Percentiles rank a stretch among this genome's conserved stretches.
Conservation (phyloP, 2,797 vertebrate genomes). For the Danio aesculapii region DNA sequence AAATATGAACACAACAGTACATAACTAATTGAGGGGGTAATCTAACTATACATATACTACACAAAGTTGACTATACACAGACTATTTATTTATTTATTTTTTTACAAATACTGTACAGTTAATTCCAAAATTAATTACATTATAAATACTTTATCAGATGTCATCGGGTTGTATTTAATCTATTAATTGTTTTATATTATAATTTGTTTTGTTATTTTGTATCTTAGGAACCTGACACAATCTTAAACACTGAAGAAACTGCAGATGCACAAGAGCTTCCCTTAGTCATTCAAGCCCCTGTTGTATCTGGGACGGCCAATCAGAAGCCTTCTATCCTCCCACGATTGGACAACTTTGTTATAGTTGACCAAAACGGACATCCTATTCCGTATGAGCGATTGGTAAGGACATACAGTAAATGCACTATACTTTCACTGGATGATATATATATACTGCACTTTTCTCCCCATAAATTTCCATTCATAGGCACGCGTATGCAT, state of each 20-base stretch:
- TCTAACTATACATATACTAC: too few species aligned
- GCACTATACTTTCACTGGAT: neutral
- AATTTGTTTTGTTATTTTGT: neutral
- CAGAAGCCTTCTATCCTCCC: constrained; percentile 50
- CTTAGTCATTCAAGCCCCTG: neutral
- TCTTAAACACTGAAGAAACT: neutral
- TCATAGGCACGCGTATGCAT: too few species aligned
- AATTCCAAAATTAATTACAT: too few species aligned
- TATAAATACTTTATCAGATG: neutral
- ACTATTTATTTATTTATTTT: too few species aligned
- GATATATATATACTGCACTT: too few species aligned
- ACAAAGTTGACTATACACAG: too few species aligned
- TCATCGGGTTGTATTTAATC: neutral
- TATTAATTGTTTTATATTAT: neutral
- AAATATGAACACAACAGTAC: too few species aligned
- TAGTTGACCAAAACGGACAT: constrained; percentile 74
- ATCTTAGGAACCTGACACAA: constrained; percentile 32
- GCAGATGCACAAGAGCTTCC: neutral
- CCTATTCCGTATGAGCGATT: constrained; percentile 77
- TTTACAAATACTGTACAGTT: too few species aligned
- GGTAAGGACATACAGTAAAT: constrained; percentile 76
- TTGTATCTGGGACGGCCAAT: neutral
- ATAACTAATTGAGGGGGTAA: too few species aligned
- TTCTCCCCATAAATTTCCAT: too few species aligned
- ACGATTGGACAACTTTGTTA: constrained; percentile 65